Evolutionary conservation across 2,888 invertebrate genomes (phyloP).

Genomic region (Agriopis aurantiaria): DNA sequence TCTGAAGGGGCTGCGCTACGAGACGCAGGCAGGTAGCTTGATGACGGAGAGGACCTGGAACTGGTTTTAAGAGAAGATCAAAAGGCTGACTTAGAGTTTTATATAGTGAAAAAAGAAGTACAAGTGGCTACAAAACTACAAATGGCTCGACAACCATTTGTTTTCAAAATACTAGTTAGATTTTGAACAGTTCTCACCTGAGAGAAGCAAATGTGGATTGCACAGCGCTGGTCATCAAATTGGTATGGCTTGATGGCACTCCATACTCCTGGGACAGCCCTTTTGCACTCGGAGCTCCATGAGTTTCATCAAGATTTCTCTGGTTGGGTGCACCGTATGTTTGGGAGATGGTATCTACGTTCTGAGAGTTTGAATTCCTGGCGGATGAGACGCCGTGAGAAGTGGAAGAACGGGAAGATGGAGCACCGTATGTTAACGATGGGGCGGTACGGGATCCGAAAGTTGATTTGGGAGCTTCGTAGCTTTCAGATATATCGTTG

Average conservation of each 20-base stretch:
- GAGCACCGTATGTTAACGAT: not conserved
- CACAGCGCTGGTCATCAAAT: not conserved
- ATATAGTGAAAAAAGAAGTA: not conserved
- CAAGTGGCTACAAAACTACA: no score
- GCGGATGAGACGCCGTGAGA: not conserved
- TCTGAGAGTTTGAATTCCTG: constrained; percentile 1
- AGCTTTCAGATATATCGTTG: not conserved
- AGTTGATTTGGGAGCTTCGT: constrained; percentile 4
- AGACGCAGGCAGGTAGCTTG: constrained; percentile 60
- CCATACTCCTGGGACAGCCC: constrained; percentile 76
- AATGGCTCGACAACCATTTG: no score
- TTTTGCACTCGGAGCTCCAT: constrained; percentile 14
- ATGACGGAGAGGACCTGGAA: constrained; percentile 52
- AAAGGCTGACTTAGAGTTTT: not conserved
- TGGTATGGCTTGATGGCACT: constrained; percentile 67
- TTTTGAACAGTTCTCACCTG: constrained; percentile 1
- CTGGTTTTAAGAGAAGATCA: not conserved
- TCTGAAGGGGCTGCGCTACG: constrained; percentile 67
- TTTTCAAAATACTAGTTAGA: not conserved
- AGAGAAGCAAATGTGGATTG: constrained; percentile 4
- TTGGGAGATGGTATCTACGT: constrained; percentile 8
- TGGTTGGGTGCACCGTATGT: constrained; percentile 9
- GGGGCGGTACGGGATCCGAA: constrained; percentile 9
- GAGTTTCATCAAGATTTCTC: not conserved
- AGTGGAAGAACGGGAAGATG: constrained; percentile 4